Percentiles rank a stretch among this genome's conserved stretches.
Conservation (phyloP, 2,888 invertebrate species). For the Thereva unica region DNA sequence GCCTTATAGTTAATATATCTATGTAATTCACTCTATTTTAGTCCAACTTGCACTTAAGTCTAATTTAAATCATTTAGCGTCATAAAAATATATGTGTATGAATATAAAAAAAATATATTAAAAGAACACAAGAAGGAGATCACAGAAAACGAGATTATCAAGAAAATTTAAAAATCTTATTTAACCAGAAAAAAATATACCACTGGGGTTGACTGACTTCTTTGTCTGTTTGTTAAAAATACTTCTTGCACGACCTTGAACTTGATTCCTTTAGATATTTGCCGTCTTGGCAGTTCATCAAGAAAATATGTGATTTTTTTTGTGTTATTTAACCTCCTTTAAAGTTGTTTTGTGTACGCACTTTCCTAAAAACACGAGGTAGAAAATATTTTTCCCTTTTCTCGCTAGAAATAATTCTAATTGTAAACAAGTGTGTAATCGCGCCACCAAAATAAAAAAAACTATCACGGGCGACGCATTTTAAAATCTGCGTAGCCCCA, state of each 20-base stretch:
- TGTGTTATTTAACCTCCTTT: not conserved
- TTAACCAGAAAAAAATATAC: not conserved
- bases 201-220: too few species aligned
- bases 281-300: slow-evolving; percentile 21
- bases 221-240: slow-evolving; percentile 1
- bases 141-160: slow-evolving; percentile 16
- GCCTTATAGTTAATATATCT: slow-evolving; percentile 34
- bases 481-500: slow-evolving; percentile 39
- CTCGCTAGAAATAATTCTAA: not conserved
- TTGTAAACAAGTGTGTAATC: too few species aligned
- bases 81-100: not conserved
- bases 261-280: slow-evolving; percentile 25
- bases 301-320: slow-evolving; percentile 4
- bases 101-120: not conserved
- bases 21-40: slow-evolving; percentile 27
- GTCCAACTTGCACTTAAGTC: slow-evolving; percentile 12
- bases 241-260: slow-evolving; percentile 37
- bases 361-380: too few species aligned
- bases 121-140: slow-evolving; percentile 16
- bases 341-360: not conserved
- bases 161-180: not conserved
- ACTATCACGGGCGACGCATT: slow-evolving; percentile 41
- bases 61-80: not conserved
- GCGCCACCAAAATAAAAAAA: not conserved
- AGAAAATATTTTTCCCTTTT: not conserved